Conservation (phyloP, 1,140 invertebrate species). For the Zaprionus taronus region DNA sequence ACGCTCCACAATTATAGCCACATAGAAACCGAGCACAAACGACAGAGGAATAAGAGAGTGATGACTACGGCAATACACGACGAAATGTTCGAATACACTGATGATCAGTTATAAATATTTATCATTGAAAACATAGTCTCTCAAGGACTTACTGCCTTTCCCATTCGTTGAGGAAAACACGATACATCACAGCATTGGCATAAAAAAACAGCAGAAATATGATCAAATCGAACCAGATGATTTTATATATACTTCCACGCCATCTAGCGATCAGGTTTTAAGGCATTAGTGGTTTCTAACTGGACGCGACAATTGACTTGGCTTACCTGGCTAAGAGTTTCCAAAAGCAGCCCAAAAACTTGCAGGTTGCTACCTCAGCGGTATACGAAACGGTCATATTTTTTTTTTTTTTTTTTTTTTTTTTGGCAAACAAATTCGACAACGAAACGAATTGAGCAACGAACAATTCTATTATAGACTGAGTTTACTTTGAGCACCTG, state of each 20-base stretch:
- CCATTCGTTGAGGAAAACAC: slow-evolving; percentile 89
- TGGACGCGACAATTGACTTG: background rate
- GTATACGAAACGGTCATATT: slow-evolving; percentile 95
- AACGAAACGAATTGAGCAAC: background rate
- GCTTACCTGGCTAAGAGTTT: slow-evolving; percentile 91
- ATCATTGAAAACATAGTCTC: too few relatives aligned
- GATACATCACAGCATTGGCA: slow-evolving; percentile 93
- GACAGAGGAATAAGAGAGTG: slow-evolving; percentile 92
- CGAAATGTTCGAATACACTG: slow-evolving; percentile 84
- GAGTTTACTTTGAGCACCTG: background rate
- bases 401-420: slow-evolving; percentile 1
- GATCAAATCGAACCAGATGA: slow-evolving; percentile 96
- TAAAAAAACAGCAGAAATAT: slow-evolving; percentile 93
- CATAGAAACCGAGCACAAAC: slow-evolving; percentile 96
- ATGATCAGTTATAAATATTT: too few relatives aligned
- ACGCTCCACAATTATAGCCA: slow-evolving; percentile 95
- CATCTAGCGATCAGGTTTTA: slow-evolving; percentile 86
- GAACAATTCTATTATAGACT: background rate
- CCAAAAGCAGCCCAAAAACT: slow-evolving; percentile 92
- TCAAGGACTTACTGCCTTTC: slow-evolving; percentile 89
- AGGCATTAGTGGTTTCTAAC: background rate
- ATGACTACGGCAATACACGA: slow-evolving; percentile 91
- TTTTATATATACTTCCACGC: slow-evolving; percentile 98
- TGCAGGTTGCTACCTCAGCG: slow-evolving; percentile 93
- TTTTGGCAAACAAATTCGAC: background rate